A percentile compares a stretch with the other conserved stretches of the same genome.
Evolutionary conservation across 2,113 vertebrate species (phyloP).

Genomic region (Tricholaema leucomelas): DNA sequence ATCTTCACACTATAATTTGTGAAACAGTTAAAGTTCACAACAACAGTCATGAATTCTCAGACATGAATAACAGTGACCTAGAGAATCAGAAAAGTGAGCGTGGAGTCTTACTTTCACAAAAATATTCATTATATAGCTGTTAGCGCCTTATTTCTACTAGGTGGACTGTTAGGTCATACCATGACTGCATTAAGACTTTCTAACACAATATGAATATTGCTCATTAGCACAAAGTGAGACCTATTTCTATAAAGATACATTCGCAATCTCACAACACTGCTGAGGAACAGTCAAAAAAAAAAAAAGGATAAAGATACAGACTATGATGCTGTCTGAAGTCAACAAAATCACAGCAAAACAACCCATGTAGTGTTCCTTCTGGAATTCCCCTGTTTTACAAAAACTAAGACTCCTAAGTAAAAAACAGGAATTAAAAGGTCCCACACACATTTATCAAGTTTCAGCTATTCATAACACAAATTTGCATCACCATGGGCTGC

Average conservation of each 20-base stretch:
- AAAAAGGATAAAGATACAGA: background rate
- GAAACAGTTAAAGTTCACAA: background rate
- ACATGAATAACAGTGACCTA: background rate
- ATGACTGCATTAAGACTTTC: background rate
- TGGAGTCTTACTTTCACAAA: background rate
- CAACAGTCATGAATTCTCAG: background rate
- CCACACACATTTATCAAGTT: background rate
- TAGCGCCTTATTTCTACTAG: background rate
- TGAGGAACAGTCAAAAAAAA: background rate
- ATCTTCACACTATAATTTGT: background rate
- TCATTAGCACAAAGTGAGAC: background rate
- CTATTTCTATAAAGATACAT: background rate
- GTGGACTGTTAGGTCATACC: background rate
- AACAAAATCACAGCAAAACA: background rate
- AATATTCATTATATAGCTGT: background rate
- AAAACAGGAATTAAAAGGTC: constrained; percentile 8
- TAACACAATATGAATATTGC: background rate
- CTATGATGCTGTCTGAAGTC: background rate
- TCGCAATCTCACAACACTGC: background rate
- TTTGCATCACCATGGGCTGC: background rate
- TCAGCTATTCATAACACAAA: background rate
- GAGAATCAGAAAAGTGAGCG: background rate
- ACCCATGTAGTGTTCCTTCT: background rate
- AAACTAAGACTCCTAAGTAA: background rate
- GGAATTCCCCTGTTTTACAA: background rate